A percentile compares a stretch with the other conserved stretches of the same genome.
Evolutionary conservation across 2,113 vertebrate species (phyloP).

Genomic region (Thomomys bottae): DNA sequence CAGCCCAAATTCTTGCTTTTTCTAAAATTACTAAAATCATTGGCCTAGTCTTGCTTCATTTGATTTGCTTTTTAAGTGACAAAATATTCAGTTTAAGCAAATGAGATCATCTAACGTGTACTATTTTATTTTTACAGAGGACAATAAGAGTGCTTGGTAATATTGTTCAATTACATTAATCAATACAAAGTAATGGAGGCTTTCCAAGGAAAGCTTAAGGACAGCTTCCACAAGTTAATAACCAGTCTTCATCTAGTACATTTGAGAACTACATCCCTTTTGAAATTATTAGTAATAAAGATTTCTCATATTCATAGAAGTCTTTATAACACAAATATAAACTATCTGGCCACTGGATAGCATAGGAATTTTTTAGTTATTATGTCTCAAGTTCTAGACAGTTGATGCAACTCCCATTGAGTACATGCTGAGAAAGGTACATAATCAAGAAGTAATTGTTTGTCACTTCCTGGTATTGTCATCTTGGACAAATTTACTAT

Average conservation of each 20-base stretch:
- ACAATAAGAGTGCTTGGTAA: background rate
- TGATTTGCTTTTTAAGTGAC: background rate
- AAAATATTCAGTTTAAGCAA: background rate
- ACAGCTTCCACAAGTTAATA: background rate
- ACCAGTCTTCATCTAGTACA: background rate
- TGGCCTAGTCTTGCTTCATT: background rate
- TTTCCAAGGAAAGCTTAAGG: background rate
- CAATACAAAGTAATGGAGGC: background rate
- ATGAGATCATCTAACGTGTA: background rate
- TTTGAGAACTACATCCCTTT: background rate
- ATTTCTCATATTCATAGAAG: background rate
- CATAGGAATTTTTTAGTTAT: background rate
- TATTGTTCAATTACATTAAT: background rate
- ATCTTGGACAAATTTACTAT: conserved; percentile 3
- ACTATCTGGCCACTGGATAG: background rate
- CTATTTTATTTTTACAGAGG: background rate
- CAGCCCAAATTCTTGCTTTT: conserved; percentile 5
- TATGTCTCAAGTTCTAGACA: background rate
- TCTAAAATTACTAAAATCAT: background rate
- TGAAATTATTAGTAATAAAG: background rate
- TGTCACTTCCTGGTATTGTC: background rate
- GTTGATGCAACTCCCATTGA: background rate
- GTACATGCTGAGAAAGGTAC: background rate
- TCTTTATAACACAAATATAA: background rate
- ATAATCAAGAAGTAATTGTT: background rate